A percentile compares a stretch with the other conserved stretches of the same genome.
These are phyloP conservation scores for Sparus aurata DNA, from an alignment of 2,797 vertebrate genomes.

Conservation along the genomic window DNA sequence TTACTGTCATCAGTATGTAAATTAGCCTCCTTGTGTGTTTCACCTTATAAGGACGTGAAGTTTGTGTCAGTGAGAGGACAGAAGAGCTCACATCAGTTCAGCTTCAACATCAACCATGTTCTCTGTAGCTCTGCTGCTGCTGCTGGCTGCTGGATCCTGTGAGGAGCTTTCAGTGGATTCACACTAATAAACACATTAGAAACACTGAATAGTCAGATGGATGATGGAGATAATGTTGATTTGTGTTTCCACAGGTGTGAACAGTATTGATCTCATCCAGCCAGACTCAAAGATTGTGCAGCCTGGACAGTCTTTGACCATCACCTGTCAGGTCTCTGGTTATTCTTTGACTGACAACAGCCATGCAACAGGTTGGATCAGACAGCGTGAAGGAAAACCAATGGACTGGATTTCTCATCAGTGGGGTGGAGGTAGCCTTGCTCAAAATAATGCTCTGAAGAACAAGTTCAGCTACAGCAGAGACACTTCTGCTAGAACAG, in stretches of 20 bases:
- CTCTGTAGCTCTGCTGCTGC: too few species aligned
- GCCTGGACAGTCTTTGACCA: constrained; percentile 30
- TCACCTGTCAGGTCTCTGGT: constrained; percentile 31
- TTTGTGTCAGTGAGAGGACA: too few species aligned
- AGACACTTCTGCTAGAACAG: neutral
- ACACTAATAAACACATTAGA: neutral
- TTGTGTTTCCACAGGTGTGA: constrained; percentile 15
- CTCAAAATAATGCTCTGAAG: neutral
- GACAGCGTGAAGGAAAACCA: constrained; percentile 13
- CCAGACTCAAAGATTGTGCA: neutral
- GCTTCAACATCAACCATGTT: too few species aligned
- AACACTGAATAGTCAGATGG: constrained; percentile 10
- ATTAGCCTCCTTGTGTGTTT: neutral
- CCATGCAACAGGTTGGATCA: constrained; percentile 34
- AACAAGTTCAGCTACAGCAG: neutral
- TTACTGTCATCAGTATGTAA: neutral
- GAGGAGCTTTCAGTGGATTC: constrained; percentile 5
- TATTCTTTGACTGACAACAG: too few species aligned
- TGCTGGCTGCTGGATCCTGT: too few species aligned
- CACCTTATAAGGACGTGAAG: neutral
- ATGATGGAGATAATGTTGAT: neutral
- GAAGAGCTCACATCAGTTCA: too few species aligned
- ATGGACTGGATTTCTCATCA: neutral
- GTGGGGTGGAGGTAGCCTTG: neutral
- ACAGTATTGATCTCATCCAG: too few species aligned